Conservation (phyloP, 1,140 invertebrate genomes). For the Mactra quadrangularis region DNA sequence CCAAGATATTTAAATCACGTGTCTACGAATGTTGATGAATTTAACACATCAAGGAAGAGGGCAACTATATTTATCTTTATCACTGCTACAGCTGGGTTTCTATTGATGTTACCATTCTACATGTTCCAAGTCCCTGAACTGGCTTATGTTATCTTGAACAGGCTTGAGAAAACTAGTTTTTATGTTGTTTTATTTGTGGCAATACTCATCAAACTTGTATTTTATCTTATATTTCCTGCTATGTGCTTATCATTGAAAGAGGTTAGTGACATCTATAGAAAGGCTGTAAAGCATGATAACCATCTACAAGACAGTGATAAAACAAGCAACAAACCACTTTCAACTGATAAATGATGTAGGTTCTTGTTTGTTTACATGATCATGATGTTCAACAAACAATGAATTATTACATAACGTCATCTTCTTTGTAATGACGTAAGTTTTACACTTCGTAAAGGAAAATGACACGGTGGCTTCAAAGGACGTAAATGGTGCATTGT, state of each 20-base stretch:
- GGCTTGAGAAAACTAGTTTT: conserved; percentile 4
- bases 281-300: too few relatives aligned
- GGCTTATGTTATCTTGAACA: background rate
- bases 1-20: conserved; percentile 13
- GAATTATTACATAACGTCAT: too few relatives aligned
- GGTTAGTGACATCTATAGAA: conserved; percentile 31
- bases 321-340: too few relatives aligned
- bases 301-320: too few relatives aligned
- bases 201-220: conserved; percentile 29
- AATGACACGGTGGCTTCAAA: too few relatives aligned
- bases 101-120: conserved; percentile 52
- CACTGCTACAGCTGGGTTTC: conserved; percentile 43
- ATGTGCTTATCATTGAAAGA: conserved; percentile 45
- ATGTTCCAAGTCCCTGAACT: conserved; percentile 42
- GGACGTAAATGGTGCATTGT: too few relatives aligned
- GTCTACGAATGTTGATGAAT: conserved; percentile 20
- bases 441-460: too few relatives aligned
- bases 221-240: conserved; percentile 45
- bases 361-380: too few relatives aligned
- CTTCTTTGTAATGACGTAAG: too few relatives aligned
- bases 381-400: too few relatives aligned
- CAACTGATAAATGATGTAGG: too few relatives aligned
- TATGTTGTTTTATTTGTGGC: conserved; percentile 25
- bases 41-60: conserved; percentile 21
- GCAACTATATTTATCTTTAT: conserved; percentile 51